Evolutionary conservation across 2,113 vertebrate genomes (phyloP), one percentile per base, ranked within the genome.

Genomic region (Platycercus adscitus): DNA sequence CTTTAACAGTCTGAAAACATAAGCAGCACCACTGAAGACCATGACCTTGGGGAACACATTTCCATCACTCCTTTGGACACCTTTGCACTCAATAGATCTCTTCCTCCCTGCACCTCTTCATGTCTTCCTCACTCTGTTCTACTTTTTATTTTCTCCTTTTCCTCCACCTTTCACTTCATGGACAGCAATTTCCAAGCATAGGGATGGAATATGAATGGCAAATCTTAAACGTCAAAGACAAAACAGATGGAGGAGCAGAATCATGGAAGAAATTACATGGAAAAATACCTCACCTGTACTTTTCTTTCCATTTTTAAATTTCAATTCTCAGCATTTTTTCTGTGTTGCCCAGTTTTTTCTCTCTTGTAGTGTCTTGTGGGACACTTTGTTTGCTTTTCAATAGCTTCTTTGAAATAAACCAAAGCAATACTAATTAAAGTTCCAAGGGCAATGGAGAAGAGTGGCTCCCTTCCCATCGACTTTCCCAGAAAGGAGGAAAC

Each of bases 401-500:
- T 98, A 97, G 81, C 97, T 98, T 95, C 95, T 97, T 98, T 98
- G 97, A 98, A 98, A 97, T 97, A 98, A 98, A 98, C 97, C 98
- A 98, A 98, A 98, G 98, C 97, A 97, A 97, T 97, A 97, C 94
- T 97, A 96, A 97, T 89, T 97, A 97, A 97, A 97, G 96, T 96
- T 95, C 97, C 94, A 93, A 98, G 97, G 97, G 97, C 93, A 96
- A 95, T 96, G 97, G 97, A 97, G 97, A 98, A 98, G 97, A 93
- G 43, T 90, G 96, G 89, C 91, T 90, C 63, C 95, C 89, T 88
- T 95, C 89, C 94, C 88, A 96, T 82, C 96, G 63, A 93, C 97
- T 97, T 95, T 97, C 91, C 95, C 97, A 91, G 88, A 96, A 95
- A 86, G 55, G 86, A 97, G 70, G 96, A 96, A 95, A 94, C 88